A percentile compares a stretch with the other conserved stretches of the same genome.
phyloP scores from a whole-genome alignment of 2,113 vertebrate genomes.

The Tachysurus vachellii region DNA sequence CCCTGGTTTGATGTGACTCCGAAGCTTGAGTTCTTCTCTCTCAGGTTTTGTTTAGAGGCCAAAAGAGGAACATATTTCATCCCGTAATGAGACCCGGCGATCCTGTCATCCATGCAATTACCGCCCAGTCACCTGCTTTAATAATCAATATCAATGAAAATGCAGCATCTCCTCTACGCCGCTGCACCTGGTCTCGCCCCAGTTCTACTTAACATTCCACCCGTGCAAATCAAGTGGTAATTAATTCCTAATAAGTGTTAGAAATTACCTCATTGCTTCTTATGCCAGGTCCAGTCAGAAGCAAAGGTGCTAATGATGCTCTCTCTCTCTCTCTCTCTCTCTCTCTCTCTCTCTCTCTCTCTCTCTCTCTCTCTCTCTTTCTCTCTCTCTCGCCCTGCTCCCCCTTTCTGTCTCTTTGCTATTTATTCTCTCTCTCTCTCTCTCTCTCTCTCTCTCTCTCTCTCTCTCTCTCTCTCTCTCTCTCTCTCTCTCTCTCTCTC shows the following conservation, averaged over 20 bases:
- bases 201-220: conserved; percentile 56
- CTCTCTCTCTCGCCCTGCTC: background rate
- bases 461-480: background rate
- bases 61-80: conserved; percentile 40
- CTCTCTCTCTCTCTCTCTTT: background rate
- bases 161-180: conserved; percentile 19
- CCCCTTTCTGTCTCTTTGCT: background rate
- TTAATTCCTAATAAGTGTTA: conserved; percentile 66
- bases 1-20: background rate
- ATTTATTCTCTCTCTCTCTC: conserved; percentile 40
- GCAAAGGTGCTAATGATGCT: conserved; percentile 60
- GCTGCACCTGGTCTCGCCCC: conserved; percentile 41
- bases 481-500: conserved; percentile 30
- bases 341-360: background rate
- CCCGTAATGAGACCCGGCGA: conserved; percentile 30
- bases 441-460: conserved; percentile 14
- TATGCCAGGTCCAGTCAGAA: conserved; percentile 51
- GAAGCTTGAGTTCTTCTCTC: background rate
- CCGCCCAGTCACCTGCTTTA: conserved; percentile 49
- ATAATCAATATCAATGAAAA: conserved; percentile 59
- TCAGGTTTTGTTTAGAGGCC: conserved; percentile 18
- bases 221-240: conserved; percentile 63
- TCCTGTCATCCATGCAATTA: conserved; percentile 43
- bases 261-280: conserved; percentile 63
- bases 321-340: conserved; percentile 38